Base-by-base conservation (phyloP, 2,113 vertebrate genomes). In the Carlito syrichta region DNA sequence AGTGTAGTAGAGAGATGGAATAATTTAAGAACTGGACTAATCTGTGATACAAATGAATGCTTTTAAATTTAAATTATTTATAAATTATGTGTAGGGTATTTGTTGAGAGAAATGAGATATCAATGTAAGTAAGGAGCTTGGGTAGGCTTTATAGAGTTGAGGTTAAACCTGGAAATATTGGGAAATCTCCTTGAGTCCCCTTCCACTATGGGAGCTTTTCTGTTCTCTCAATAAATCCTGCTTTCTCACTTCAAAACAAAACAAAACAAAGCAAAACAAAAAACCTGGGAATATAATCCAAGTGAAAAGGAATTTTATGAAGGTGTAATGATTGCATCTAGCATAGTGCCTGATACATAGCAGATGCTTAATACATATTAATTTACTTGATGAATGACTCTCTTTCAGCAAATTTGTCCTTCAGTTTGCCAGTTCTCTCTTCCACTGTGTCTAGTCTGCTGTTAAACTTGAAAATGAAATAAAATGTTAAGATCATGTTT, bases 331-430 rank as follows among this genome's bases (percentile, higher is more conserved):
- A 63, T 77, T 92, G 23, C 13, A 82, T 95, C 54, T 91, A 85
- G 54, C 35, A 25, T 16, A 82, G 48, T 87, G n/a, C 69, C 77
- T 93, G 27, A 76, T 93, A 82, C 35, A 30, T 69, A 82, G 50
- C 82, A 76, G 8, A 63, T 91, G 38, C 4, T 95, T 14, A 90
- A 27, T 63, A 90, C 68, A n/a, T 94, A 52, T 66, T 88, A 40
- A 86, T 71, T 90, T 89, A n/a, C 56, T 92, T 52, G 56, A 19
- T 58, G 32, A 94, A 86, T 95, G 73, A 85, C 54, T 90, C 32
- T 68, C 10, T 92, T 69, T 77, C 68, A 93, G 45, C 50, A 89
- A n/a, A 63, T 69, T 92, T 77, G 43, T 83, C 35, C 86, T 77
- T 52, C 7, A 38, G 1, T 94, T 84, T 92, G 40, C 25, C n/a